Conservation (phyloP, 2,888 invertebrate genomes). For the Aphidoletes aphidimyza region DNA sequence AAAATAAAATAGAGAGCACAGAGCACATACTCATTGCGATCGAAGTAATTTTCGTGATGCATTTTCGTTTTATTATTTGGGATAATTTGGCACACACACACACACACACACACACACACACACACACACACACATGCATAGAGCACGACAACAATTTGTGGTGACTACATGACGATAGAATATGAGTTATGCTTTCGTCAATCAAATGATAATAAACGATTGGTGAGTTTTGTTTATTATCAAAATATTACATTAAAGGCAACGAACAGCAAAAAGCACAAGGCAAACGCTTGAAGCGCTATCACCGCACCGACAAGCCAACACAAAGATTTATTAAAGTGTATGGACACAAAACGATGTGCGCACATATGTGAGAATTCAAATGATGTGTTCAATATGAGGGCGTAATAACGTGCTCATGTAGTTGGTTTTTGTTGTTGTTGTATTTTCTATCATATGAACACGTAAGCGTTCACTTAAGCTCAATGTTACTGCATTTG, state of each 20-base stretch:
- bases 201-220: slow-evolving; percentile 12
- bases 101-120: too few species aligned
- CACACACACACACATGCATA: too few species aligned
- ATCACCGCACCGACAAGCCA: too few species aligned
- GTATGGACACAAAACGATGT: neutral
- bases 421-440: neutral
- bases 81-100: slow-evolving; percentile 27
- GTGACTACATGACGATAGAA: neutral
- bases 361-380: neutral
- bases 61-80: neutral
- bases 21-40: neutral
- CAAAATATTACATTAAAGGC: neutral
- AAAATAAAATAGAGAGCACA: neutral
- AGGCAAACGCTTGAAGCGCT: too few species aligned
- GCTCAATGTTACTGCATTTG: slow-evolving; percentile 9
- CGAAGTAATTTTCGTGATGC: slow-evolving; percentile 27
- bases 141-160: too few species aligned
- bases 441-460: neutral
- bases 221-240: slow-evolving; percentile 7
- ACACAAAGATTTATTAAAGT: too few species aligned
- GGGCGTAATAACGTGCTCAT: neutral
- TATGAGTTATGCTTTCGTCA: slow-evolving; percentile 41
- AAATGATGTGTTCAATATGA: neutral
- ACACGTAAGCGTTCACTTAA: slow-evolving; percentile 24
- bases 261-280: neutral